These are phyloP conservation scores for Meganola albula DNA, from an alignment of 2,888 invertebrate genomes.

Conservation along the genomic window DNA sequence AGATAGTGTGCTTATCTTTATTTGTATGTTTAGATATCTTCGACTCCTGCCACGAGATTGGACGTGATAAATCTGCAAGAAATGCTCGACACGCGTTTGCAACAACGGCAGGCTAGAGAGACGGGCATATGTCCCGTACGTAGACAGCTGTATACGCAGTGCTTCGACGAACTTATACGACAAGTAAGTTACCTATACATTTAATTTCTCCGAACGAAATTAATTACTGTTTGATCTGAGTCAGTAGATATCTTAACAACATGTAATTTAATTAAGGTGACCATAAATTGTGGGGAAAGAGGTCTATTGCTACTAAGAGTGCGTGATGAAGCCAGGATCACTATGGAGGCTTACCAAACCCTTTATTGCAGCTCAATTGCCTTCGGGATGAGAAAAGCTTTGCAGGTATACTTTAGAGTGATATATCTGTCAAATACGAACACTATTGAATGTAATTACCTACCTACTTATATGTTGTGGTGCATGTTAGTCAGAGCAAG, in stretches of 20 bases:
- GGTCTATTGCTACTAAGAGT: constrained; percentile 94
- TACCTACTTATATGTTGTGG: neutral
- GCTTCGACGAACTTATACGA: constrained; percentile 85
- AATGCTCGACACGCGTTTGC: constrained; percentile 92
- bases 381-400: constrained; percentile 98
- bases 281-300: constrained; percentile 97
- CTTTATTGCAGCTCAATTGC: constrained; percentile 98
- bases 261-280: too few species aligned
- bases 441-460: neutral
- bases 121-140: constrained; percentile 97
- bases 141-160: constrained; percentile 95
- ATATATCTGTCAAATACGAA: neutral
- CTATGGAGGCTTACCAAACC: constrained; percentile 97
- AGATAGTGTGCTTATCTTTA: too few species aligned
- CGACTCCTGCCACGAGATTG: constrained; percentile 95
- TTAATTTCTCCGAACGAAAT: too few species aligned
- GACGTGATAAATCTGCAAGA: constrained; percentile 98
- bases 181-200: too few species aligned
- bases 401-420: constrained; percentile 85
- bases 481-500: constrained; percentile 84
- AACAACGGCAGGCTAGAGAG: constrained; percentile 95
- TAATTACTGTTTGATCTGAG: too few species aligned
- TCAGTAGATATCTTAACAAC: too few species aligned
- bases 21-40: constrained; percentile 94
- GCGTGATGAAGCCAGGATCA: constrained; percentile 97